Base-by-base conservation (phyloP, 2,797 vertebrate genomes). In the Tokudaia tokunoshimensis region DNA sequence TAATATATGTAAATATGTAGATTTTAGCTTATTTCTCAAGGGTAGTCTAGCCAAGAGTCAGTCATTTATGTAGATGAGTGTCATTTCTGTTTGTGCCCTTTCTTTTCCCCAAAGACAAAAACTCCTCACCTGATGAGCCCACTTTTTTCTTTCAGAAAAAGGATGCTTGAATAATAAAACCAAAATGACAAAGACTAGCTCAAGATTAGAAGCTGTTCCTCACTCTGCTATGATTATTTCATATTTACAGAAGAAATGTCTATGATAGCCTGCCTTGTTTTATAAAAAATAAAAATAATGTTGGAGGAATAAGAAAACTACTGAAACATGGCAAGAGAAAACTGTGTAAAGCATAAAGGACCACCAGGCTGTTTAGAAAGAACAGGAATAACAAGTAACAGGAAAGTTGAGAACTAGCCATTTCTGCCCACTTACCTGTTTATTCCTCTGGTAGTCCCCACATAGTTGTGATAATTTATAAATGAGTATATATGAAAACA, bases 1-100 rank as follows among this genome's bases (percentile, higher is more conserved):
- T 96, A 96, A 93, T 70, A 91, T 85, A 91, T 95, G 91, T 90
- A 89, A 91, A 59, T 93, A 57, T 95, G 57, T 94, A 90, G 86
- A 95, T n/a, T 79, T 57, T 84, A 91, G 31, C 44, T 74, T 63
- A 4, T 94, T 91, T 80, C 31, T 75, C 47, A 87, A 76, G 76
- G 41, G 44, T 31, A 87, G 47, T 92, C 19, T 76, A 65, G 29
- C 52, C 81, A 86, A 90, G 75, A 74, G 67, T 78, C 44, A 89
- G 75, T 92, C 55, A 50, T 92, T 89, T 80, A 8, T 50, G 44
- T 84, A 90, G 31, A 70, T 57, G 29, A 90, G n/a, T 91, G 80
- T 76, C 87, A 84, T 1, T 19, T 84, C 57, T 92, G 17, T 41
- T 26, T 92, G 19, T 78, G 63, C 50, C 44, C 44, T 67, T n/a